Base-by-base conservation (phyloP, 2,888 invertebrate genomes). In the Drepanosiphum platanoidis region DNA sequence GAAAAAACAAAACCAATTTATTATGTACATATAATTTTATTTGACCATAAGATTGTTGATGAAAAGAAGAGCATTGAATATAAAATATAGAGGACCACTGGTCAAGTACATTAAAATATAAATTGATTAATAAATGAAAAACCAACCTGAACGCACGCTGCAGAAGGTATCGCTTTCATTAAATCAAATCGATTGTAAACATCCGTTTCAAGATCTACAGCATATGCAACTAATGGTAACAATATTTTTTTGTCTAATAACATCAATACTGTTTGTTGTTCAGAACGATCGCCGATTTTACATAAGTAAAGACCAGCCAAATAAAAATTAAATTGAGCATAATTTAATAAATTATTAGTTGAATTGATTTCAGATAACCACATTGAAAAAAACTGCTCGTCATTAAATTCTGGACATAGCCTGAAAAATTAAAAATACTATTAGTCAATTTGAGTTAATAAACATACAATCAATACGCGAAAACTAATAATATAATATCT, bases 231-330 rank as follows among this genome's bases (percentile, higher is more conserved):
- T 39, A 84, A 39, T 58, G 84, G 77, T 52, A 84, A 39, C 22
- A 84, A 58, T 34, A 52, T 34, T n/a, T 36, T 68, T 68, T 84
- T 84, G 39, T 77, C 70, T 58, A 84, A 39, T 18, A 84, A 77
- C 7, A 70, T 84, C 30, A 84, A 77, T 27, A 84, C 4, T 52
- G 27, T 68, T 68, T 77, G 46, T 68, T 84, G 66, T 39, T 84
- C 77, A 68, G 30, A 58, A 1, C 30, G 66, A 30, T 84, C 68
- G 58, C 75, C 34, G n/a, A 46, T 75, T 68, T 70, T 84, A 77
- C 66, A 42, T 22, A 84, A 84, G n/a, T 84, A 84, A 52, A 84
- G 68, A 36, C 84, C 84, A 58, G 39, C 84, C 3, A 84, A 66
- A 84, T 30, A 84, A 32, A 77, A 66, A 68, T 36, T 77, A 77